Percentiles rank a stretch among this genome's conserved stretches.
These are phyloP conservation scores for Anarsia innoxiella DNA, from an alignment of 2,888 invertebrate genomes.

Conservation along the genomic window DNA sequence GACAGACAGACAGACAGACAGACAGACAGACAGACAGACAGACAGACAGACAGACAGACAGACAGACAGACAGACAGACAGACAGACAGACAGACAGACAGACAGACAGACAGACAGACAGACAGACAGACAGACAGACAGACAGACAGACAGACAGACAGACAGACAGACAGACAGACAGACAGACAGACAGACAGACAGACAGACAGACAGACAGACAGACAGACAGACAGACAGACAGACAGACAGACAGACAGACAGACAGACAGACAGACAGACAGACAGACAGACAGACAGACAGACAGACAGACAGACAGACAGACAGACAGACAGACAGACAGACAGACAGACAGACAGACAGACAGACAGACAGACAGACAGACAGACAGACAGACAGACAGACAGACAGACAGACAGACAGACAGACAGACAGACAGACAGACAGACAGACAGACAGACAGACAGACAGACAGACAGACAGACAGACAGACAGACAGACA, in stretches of 20 bases:
- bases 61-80: conserved; percentile 2
- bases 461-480: conserved; percentile 5
- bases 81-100: conserved; percentile 2
- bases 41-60: conserved; percentile 2
- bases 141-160: conserved; percentile 2
- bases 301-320: neutral
- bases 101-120: conserved; percentile 2
- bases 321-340: conserved; percentile 1
- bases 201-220: conserved; percentile 2
- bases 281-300: neutral
- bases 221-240: conserved; percentile 1
- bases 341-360: neutral
- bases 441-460: conserved; percentile 3
- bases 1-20: conserved; percentile 2
- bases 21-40: conserved; percentile 2
- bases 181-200: conserved; percentile 2
- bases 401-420: conserved; percentile 4
- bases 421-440: conserved; percentile 4
- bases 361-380: conserved; percentile 1
- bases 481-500: conserved; percentile 3
- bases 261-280: conserved; percentile 2
- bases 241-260: conserved; percentile 1
- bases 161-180: conserved; percentile 2
- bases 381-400: conserved; percentile 1
- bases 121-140: conserved; percentile 2